Conservation (phyloP, 1,140 invertebrate species). For the Nasonia longicornis region DNA sequence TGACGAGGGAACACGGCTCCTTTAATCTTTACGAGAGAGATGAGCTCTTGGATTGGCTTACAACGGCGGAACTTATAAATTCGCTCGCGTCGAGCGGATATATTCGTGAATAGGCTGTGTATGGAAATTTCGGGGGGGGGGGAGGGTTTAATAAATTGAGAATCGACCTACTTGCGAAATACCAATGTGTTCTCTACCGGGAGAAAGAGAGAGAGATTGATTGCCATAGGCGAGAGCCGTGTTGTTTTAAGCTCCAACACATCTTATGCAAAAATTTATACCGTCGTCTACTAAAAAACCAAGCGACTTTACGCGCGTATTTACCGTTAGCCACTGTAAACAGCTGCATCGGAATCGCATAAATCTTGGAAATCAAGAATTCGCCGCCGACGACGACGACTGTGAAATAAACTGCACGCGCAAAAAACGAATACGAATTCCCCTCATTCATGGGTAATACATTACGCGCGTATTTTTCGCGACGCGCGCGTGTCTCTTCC, state of each 20-base stretch:
- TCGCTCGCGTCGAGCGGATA: slow-evolving; percentile 17
- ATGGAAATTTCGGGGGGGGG: slow-evolving; percentile 6
- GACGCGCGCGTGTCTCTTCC: not conserved
- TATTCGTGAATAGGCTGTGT: slow-evolving; percentile 5
- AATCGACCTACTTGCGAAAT: not conserved
- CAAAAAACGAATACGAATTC: not conserved
- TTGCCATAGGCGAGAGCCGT: not conserved
- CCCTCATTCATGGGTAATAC: slow-evolving; percentile 28
- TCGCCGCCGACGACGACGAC: slow-evolving; percentile 3
- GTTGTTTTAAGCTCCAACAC: not conserved
- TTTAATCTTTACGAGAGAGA: slow-evolving; percentile 34
- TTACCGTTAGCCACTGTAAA: not conserved
- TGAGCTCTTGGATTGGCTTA: slow-evolving; percentile 2
- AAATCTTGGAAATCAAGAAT: slow-evolving; percentile 21
- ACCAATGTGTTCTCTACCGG: not conserved
- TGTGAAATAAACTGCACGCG: not conserved
- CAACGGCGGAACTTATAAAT: slow-evolving; percentile 25
- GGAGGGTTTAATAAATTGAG: not conserved
- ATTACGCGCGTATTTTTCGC: slow-evolving; percentile 27
- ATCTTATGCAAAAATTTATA: not conserved
- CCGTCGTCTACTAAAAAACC: too few species aligned
- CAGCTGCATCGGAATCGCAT: not conserved
- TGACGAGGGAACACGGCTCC: slow-evolving; percentile 6
- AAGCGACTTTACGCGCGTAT: too few species aligned
- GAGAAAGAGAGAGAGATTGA: not conserved